These are phyloP conservation scores for Dascyllus trimaculatus DNA, from an alignment of 2,113 vertebrate genomes.

Conservation along the genomic window DNA sequence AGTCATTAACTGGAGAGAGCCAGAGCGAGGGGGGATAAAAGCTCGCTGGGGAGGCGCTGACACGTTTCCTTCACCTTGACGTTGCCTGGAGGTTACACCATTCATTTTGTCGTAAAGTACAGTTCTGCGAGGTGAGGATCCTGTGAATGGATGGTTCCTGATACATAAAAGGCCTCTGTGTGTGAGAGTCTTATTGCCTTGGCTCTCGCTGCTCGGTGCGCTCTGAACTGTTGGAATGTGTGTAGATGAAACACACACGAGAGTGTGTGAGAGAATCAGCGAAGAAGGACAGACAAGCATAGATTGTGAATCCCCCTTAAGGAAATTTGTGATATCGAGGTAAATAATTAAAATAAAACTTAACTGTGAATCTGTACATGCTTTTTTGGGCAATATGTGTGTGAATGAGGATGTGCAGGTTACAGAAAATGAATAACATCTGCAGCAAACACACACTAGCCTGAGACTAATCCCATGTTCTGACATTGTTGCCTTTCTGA, in stretches of 20 bases:
- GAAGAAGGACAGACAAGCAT: background rate
- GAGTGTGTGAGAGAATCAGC: background rate
- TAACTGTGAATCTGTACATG: constrained; percentile 10
- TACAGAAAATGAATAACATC: background rate
- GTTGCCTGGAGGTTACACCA: constrained; percentile 74
- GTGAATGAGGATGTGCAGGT: constrained; percentile 10
- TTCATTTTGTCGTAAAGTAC: constrained; percentile 60
- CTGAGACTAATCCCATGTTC: constrained; percentile 7
- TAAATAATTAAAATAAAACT: background rate
- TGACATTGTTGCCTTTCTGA: constrained; percentile 36
- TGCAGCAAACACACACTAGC: constrained; percentile 17
- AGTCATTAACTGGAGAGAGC: constrained; percentile 74
- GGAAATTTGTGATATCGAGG: background rate
- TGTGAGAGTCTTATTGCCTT: constrained; percentile 51
- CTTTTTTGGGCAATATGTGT: constrained; percentile 21
- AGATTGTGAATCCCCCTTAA: background rate
- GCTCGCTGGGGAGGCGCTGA: constrained; percentile 66
- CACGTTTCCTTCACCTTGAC: constrained; percentile 79
- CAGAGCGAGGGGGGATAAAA: constrained; percentile 32
- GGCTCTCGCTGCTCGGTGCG: constrained; percentile 15
- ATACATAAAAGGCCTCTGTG: constrained; percentile 61
- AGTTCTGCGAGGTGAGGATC: constrained; percentile 52
- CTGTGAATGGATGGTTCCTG: constrained; percentile 61
- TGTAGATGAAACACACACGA: constrained; percentile 30
- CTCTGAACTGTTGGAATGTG: constrained; percentile 55